These are phyloP conservation scores for Isotomurus palustris DNA, from an alignment of 2,888 invertebrate species.

Conservation along the genomic window DNA sequence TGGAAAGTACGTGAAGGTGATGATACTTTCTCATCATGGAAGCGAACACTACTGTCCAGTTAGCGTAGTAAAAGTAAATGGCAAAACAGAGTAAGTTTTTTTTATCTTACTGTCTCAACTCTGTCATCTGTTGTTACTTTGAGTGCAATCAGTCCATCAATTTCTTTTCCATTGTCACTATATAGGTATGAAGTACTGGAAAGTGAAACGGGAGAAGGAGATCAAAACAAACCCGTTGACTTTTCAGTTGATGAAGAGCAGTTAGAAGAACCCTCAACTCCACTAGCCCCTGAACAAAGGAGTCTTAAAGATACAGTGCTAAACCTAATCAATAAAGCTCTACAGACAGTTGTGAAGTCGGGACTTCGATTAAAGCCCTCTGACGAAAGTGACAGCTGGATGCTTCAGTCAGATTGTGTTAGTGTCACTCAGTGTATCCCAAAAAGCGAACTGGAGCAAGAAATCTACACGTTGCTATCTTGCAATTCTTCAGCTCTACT, in stretches of 20 bases:
- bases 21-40: slow-evolving; percentile 90
- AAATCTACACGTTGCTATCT: slow-evolving; percentile 23
- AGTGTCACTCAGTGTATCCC: slow-evolving; percentile 30
- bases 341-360: slow-evolving; percentile 67
- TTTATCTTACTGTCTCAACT: too few relatives aligned
- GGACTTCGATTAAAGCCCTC: slow-evolving; percentile 7
- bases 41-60: slow-evolving; percentile 97
- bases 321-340: slow-evolving; percentile 87
- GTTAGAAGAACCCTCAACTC: slow-evolving; percentile 48
- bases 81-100: slow-evolving; percentile 71
- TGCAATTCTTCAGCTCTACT: slow-evolving; percentile 34
- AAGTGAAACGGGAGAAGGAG: slow-evolving; percentile 59
- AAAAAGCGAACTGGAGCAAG: slow-evolving; percentile 14
- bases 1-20: slow-evolving; percentile 53
- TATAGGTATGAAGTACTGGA: slow-evolving; percentile 68
- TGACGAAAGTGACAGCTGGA: background rate
- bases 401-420: slow-evolving; percentile 7
- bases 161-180: slow-evolving; percentile 3
- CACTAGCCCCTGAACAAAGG: slow-evolving; percentile 21
- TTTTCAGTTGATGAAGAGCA: slow-evolving; percentile 48
- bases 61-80: slow-evolving; percentile 89
- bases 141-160: background rate
- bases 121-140: too few relatives aligned
- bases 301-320: slow-evolving; percentile 78
- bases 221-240: slow-evolving; percentile 39